Conservation (phyloP, 2,888 invertebrate species). For the Seira musarum region DNA sequence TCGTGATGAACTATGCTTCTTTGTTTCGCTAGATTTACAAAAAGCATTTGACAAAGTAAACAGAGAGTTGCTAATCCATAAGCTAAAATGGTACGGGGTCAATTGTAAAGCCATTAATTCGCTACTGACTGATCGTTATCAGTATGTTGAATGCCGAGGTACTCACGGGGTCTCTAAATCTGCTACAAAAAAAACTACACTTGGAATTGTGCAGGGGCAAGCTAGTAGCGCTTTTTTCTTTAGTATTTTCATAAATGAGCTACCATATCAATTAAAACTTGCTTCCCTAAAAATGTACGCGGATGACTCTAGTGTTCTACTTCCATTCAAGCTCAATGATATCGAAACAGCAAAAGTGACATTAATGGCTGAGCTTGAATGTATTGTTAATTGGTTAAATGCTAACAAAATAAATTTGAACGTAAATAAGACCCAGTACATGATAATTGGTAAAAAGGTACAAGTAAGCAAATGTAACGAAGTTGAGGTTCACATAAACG, state of each 20-base stretch:
- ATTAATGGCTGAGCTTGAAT: not conserved
- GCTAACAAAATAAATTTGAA: slow-evolving; percentile 12
- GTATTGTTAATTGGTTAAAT: slow-evolving; percentile 5
- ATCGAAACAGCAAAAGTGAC: not conserved
- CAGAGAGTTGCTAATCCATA: slow-evolving; percentile 13
- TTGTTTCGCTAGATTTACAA: slow-evolving; percentile 35
- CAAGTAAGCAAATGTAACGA: not conserved
- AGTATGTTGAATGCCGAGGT: slow-evolving; percentile 33
- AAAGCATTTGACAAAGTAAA: slow-evolving; percentile 44
- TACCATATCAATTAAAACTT: slow-evolving; percentile 9
- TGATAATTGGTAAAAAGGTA: not conserved
- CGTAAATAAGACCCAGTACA: not conserved
- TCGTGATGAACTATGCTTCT: slow-evolving; percentile 1
- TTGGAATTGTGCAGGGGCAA: slow-evolving; percentile 30
- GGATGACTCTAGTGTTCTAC: slow-evolving; percentile 11
- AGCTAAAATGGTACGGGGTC: slow-evolving; percentile 44
- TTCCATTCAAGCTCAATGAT: not conserved
- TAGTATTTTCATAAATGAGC: slow-evolving; percentile 24
- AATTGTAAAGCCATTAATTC: slow-evolving; percentile 14
- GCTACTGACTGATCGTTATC: slow-evolving; percentile 7
- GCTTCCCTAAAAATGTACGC: slow-evolving; percentile 2
- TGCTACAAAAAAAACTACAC: not conserved
- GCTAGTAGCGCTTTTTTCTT: slow-evolving; percentile 2
- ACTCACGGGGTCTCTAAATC: too few species aligned
- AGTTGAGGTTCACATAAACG: not conserved